A percentile compares a stretch with the other conserved stretches of the same genome.
Conservation (phyloP, 2,888 invertebrate species). For the Cosmorhoe ocellata region DNA sequence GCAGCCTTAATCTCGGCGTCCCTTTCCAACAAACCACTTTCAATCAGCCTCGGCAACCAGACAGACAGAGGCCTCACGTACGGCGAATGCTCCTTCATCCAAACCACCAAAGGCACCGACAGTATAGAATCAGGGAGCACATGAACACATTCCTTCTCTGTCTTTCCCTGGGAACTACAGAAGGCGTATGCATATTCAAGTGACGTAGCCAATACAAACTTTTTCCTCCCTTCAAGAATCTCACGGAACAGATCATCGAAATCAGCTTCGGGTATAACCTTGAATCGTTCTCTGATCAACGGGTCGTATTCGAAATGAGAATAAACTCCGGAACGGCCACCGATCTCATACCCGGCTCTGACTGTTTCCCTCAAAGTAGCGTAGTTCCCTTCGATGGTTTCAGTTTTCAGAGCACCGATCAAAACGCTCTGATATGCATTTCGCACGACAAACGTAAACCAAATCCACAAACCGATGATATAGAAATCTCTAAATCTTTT, state of each 20-base stretch:
- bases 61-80: slow-evolving; percentile 45
- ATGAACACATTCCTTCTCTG: slow-evolving; percentile 60
- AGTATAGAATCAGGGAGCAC: slow-evolving; percentile 62
- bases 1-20: slow-evolving; percentile 42
- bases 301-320: slow-evolving; percentile 62
- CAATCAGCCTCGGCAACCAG: slow-evolving; percentile 61
- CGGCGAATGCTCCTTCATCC: slow-evolving; percentile 61
- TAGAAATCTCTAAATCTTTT: slow-evolving; percentile 65
- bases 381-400: slow-evolving; percentile 54
- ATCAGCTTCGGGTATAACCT: slow-evolving; percentile 52
- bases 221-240: slow-evolving; percentile 50
- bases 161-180: slow-evolving; percentile 54
- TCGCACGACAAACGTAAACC: slow-evolving; percentile 66
- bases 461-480: slow-evolving; percentile 61
- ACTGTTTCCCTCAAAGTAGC: slow-evolving; percentile 53
- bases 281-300: slow-evolving; percentile 50
- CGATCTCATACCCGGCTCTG: slow-evolving; percentile 54
- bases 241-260: slow-evolving; percentile 55
- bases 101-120: slow-evolving; percentile 61
- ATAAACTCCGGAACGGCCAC: slow-evolving; percentile 58
- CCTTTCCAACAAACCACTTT: slow-evolving; percentile 57
- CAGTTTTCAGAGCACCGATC: slow-evolving; percentile 63
- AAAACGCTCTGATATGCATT: slow-evolving; percentile 68
- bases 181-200: slow-evolving; percentile 61
- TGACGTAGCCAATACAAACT: slow-evolving; percentile 60